Conservation (phyloP, 2,888 invertebrate genomes). For the Xestobium rufovillosum region DNA sequence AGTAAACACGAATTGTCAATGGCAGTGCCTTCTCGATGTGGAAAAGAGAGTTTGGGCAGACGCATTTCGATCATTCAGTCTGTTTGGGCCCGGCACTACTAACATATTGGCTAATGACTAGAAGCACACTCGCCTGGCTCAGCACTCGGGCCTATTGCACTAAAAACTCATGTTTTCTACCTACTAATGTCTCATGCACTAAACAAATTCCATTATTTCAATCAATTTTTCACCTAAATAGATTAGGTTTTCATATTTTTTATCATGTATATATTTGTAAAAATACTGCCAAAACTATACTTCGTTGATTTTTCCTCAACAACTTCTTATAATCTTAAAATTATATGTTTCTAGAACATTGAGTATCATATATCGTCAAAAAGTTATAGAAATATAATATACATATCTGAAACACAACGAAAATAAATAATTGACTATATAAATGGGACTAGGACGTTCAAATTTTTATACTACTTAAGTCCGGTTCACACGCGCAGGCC, state of each 20-base stretch:
- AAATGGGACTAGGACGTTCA: slow-evolving; percentile 38
- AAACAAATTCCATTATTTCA: slow-evolving; percentile 1
- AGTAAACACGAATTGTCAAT: too few species aligned
- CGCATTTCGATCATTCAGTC: not conserved
- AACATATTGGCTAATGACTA: slow-evolving; percentile 40
- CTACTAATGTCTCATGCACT: slow-evolving; percentile 2
- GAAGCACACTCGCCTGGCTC: slow-evolving; percentile 42
- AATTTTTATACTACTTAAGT: slow-evolving; percentile 5
- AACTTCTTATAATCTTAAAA: slow-evolving; percentile 24
- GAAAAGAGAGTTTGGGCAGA: too few species aligned
- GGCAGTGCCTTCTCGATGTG: too few species aligned
- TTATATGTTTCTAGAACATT: slow-evolving; percentile 17
- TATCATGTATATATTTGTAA: slow-evolving; percentile 38
- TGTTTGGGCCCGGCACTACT: slow-evolving; percentile 35
- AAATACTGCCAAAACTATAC: slow-evolving; percentile 44
- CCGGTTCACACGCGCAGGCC: too few species aligned
- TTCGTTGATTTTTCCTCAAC: slow-evolving; percentile 30
- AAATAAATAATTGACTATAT: slow-evolving; percentile 41
- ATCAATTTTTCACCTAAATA: too few species aligned
- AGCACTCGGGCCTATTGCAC: slow-evolving; percentile 40
- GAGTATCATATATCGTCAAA: not conserved
- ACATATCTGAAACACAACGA: slow-evolving; percentile 21
- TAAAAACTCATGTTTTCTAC: slow-evolving; percentile 20
- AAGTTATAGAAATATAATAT: slow-evolving; percentile 18
- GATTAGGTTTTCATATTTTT: slow-evolving; percentile 23